phyloP scores from a whole-genome alignment of 2,797 vertebrate genomes.

The Anableps anableps region DNA sequence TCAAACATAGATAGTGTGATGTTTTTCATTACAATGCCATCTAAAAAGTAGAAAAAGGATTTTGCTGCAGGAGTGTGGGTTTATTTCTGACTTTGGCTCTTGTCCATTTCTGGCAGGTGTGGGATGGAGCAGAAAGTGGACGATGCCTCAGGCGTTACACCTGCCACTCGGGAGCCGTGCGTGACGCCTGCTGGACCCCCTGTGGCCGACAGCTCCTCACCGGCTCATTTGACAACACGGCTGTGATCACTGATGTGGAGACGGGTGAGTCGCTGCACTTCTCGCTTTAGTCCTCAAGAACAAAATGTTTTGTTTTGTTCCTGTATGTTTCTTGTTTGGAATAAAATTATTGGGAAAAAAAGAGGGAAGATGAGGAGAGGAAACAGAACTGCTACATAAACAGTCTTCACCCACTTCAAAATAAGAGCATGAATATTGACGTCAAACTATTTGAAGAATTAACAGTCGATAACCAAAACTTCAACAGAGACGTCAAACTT shows the following conservation, averaged over 20 bases:
- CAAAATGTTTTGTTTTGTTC: background rate
- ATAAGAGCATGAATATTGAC: too few species aligned
- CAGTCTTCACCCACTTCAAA: too few species aligned
- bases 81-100: constrained; percentile 37
- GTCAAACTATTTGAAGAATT: too few species aligned
- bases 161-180: constrained; percentile 87
- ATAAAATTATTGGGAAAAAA: too few species aligned
- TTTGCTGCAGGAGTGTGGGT: constrained; percentile 13
- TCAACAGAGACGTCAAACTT: too few species aligned
- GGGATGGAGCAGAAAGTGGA: constrained; percentile 90
- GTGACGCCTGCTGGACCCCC: constrained; percentile 88
- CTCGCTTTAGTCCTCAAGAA: constrained; percentile 14
- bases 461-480: too few species aligned
- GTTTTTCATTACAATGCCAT: background rate
- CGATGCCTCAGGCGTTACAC: constrained; percentile 86
- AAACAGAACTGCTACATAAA: too few species aligned
- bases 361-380: too few species aligned
- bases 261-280: constrained; percentile 82
- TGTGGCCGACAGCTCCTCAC: constrained; percentile 90
- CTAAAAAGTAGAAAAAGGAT: background rate
- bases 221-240: constrained; percentile 90
- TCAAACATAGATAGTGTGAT: background rate
- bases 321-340: too few species aligned
- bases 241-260: constrained; percentile 89
- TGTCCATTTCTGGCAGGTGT: constrained; percentile 82